Conservation (phyloP, 2,113 vertebrate genomes). For the Leucosticte australis region DNA sequence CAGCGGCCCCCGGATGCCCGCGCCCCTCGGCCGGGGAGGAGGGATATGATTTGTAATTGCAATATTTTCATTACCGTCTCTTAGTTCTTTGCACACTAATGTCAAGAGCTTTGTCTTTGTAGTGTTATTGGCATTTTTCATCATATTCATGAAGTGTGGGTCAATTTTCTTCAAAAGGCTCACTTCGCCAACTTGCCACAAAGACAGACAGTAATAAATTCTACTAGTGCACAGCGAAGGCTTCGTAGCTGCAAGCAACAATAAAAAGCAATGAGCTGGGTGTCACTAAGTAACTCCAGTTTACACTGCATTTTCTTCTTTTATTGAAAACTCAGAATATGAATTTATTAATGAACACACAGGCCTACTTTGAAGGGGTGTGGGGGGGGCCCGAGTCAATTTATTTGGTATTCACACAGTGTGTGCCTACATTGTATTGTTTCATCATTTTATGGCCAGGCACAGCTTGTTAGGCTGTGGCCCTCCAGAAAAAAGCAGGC, state of each 20-base stretch:
- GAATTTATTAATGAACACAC: conserved; percentile 95
- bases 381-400: conserved; percentile 75
- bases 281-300: conserved; percentile 89
- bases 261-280: conserved; percentile 89
- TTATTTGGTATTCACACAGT: conserved; percentile 89
- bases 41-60: conserved; percentile 78
- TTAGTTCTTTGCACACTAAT: conserved; percentile 80
- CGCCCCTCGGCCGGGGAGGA: conserved; percentile 36
- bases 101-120: conserved; percentile 86
- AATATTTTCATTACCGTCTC: conserved; percentile 80
- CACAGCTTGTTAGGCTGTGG: conserved; percentile 95
- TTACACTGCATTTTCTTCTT: conserved; percentile 87
- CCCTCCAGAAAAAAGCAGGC: conserved; percentile 84
- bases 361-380: conserved; percentile 77
- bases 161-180: conserved; percentile 89
- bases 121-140: conserved; percentile 90
- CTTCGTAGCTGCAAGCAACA: conserved; percentile 86
- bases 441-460: conserved; percentile 90
- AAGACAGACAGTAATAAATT: conserved; percentile 90
- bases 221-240: conserved; percentile 81
- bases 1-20: neutral
- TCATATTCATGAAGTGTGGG: conserved; percentile 89
- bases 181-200: conserved; percentile 86
- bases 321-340: conserved; percentile 91
- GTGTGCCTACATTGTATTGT: conserved; percentile 84